These are phyloP conservation scores for Parnassius orleans DNA, from an alignment of 2,888 invertebrate genomes.

Conservation along the genomic window DNA sequence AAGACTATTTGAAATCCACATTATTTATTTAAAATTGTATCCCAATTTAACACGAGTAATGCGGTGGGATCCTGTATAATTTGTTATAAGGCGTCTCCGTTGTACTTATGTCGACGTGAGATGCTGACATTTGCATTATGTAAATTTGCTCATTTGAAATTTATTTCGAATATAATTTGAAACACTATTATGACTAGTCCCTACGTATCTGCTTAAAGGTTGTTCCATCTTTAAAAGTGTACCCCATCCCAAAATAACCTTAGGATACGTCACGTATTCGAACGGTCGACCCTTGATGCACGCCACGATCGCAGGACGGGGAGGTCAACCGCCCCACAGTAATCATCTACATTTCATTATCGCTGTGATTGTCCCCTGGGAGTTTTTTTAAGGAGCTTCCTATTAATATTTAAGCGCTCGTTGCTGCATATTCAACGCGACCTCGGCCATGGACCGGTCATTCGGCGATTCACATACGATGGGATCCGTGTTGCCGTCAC, in stretches of 20 bases:
- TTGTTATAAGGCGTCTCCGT: slow-evolving; percentile 7
- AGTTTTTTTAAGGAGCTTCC: slow-evolving; percentile 61
- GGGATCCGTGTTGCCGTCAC: slow-evolving; percentile 18
- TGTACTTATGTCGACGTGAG: slow-evolving; percentile 2
- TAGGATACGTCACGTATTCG: slow-evolving; percentile 12
- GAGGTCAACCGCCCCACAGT: slow-evolving; percentile 59
- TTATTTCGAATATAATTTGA: slow-evolving; percentile 20
- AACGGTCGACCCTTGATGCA: slow-evolving; percentile 24
- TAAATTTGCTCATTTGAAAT: slow-evolving; percentile 38
- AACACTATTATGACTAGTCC: too few relatives aligned
- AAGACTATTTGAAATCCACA: too few relatives aligned
- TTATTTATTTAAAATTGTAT: slow-evolving; percentile 4
- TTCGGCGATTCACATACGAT: slow-evolving; percentile 39
- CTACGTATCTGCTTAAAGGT: neutral
- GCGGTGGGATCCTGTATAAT: slow-evolving; percentile 18
- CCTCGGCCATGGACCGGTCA: slow-evolving; percentile 71
- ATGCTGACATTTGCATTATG: slow-evolving; percentile 32
- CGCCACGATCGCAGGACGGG: slow-evolving; percentile 33
- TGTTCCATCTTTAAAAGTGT: slow-evolving; percentile 19
- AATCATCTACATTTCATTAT: slow-evolving; percentile 60
- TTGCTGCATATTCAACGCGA: slow-evolving; percentile 67
- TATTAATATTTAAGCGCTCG: slow-evolving; percentile 64
- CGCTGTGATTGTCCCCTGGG: slow-evolving; percentile 55
- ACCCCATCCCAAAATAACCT: slow-evolving; percentile 14
- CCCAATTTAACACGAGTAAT: slow-evolving; percentile 9